Base-by-base conservation (phyloP, 2,113 vertebrate species). In the Heliornis fulica region DNA sequence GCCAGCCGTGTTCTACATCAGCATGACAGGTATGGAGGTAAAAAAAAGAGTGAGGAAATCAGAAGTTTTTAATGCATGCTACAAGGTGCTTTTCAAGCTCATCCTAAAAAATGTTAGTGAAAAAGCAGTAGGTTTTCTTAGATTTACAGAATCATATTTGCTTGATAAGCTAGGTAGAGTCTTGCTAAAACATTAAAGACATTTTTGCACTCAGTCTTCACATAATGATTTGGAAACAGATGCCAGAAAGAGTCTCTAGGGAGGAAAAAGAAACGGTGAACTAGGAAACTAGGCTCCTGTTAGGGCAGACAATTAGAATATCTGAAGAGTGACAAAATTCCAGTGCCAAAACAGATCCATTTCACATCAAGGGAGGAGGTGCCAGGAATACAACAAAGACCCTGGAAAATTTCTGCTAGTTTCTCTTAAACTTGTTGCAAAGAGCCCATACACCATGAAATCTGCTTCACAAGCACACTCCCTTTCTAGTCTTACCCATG, bases 301-400 rank as follows among this genome's bases (percentile, higher is more conserved):
- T 95, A 86, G 72, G 79, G 79, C 71, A 96, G 93, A 77, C 86
- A 94, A 95, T 94, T 94, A 96, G 82, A 93, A 88, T 90, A 97
- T 94, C 92, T 92, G 54, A 95, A 85, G 90, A 94, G 54, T 68
- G 85, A 90, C 93, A 95, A 90, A 93, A 93, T 86, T 94, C 64
- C 76, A 83, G 13, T 45, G 71, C 85, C 90, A 83, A 77, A 95
- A 32, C 26, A 75, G 63, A 54, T 78, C 56, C 59, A 79, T 72
- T 85, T 90, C 60, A 64, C 23, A 79, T 65, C 53, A 77, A 2
- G 16, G 16, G 18, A 85, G 78, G 59, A 95, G 66, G 13, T 76
- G 57, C 40, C 77, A 79, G 61, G 63, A 72, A 25, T 65, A 34
- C 11, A 92, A 75, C 29, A 56, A 83, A 80, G 23, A 71, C 9